A percentile compares a stretch with the other conserved stretches of the same genome.
Evolutionary conservation across 2,888 invertebrate genomes (phyloP).

Genomic region (Chrysopilus asiliformis): DNA sequence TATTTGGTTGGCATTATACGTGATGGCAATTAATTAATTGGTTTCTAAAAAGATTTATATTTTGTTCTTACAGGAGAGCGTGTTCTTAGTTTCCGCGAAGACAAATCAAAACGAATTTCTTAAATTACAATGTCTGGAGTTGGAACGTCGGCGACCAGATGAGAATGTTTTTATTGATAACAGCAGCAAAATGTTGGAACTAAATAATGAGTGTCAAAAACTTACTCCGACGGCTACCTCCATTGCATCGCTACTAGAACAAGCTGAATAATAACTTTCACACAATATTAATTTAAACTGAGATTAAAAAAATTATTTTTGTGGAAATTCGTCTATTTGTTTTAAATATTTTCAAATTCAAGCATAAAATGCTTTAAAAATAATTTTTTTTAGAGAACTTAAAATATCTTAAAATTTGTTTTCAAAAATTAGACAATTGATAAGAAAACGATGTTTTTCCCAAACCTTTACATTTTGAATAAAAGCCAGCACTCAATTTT

Average conservation of each 20-base stretch:
- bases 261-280: not conserved
- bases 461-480: too few species aligned
- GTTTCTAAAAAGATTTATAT: too few species aligned
- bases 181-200: constrained; percentile 4
- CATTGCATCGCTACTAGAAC: constrained; percentile 8
- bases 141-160: constrained; percentile 17
- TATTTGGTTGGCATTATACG: too few species aligned
- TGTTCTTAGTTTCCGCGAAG: constrained; percentile 66
- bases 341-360: too few species aligned
- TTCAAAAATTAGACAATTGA: too few species aligned
- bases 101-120: constrained; percentile 46
- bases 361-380: too few species aligned
- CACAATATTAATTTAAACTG: not conserved
- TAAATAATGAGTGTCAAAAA: constrained; percentile 8
- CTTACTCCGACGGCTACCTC: constrained; percentile 13
- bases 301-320: not conserved
- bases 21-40: constrained; percentile 1
- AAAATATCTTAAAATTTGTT: too few species aligned
- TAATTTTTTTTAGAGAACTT: too few species aligned
- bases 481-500: too few species aligned
- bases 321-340: too few species aligned
- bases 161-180: constrained; percentile 6
- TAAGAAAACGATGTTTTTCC: too few species aligned
- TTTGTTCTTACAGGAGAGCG: constrained; percentile 65
- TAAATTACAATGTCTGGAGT: constrained; percentile 31